phyloP scores from a whole-genome alignment of 1,140 invertebrate species.

The Rhizoglyphus robini region DNA sequence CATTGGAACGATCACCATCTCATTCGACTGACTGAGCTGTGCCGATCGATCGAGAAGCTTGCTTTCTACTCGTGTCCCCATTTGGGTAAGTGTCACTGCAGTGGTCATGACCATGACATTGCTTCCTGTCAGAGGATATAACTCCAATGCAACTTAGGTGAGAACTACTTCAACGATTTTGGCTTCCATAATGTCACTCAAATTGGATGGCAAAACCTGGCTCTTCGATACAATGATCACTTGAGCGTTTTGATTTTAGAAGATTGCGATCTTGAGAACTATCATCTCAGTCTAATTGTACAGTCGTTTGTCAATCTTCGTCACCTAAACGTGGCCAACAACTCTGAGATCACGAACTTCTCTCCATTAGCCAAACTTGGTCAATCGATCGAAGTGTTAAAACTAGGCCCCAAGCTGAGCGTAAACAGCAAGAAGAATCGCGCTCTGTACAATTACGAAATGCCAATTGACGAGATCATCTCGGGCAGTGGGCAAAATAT shows the following conservation, averaged over 20 bases:
- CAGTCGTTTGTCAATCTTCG: neutral
- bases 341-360: neutral
- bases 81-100: neutral
- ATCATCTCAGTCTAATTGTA: neutral
- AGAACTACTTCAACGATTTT: constrained; percentile 7
- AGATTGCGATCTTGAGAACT: constrained; percentile 8
- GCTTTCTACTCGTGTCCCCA: neutral
- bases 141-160: neutral
- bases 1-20: constrained; percentile 9
- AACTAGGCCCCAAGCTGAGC: neutral
- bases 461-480: neutral
- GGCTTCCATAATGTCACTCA: neutral
- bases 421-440: neutral
- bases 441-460: constrained; percentile 1
- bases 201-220: constrained; percentile 3
- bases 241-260: neutral
- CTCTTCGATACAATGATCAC: neutral
- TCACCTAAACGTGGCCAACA: neutral
- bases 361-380: neutral
- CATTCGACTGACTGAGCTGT: neutral
- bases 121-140: too few species aligned
- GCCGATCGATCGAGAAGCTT: neutral
- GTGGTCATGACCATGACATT: too few species aligned
- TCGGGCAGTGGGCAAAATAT: neutral
- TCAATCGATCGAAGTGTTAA: neutral